Evolutionary conservation across 2,797 vertebrate species (phyloP).

Genomic region (Helicolenus hilgendorfi): DNA sequence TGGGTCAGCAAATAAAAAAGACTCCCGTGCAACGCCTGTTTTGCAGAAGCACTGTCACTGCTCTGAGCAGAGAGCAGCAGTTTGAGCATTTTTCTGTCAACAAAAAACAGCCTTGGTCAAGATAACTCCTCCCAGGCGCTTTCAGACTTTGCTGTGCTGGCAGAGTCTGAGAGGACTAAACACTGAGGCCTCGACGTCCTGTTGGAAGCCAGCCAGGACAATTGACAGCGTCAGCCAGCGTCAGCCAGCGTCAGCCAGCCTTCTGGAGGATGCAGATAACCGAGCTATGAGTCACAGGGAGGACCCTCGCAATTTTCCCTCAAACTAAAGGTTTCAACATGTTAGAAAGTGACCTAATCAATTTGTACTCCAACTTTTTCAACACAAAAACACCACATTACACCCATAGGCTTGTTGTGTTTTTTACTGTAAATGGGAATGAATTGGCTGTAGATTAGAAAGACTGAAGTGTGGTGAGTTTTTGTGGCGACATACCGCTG

Average conservation of each 20-base stretch:
- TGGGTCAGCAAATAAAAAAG: slow-evolving; percentile 27
- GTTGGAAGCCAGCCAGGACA: slow-evolving; percentile 57
- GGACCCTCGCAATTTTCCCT: slow-evolving; percentile 12
- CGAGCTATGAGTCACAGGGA: slow-evolving; percentile 16
- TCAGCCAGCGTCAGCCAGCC: slow-evolving; percentile 2
- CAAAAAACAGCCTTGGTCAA: slow-evolving; percentile 21
- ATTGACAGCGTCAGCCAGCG: not conserved
- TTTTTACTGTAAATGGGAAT: slow-evolving; percentile 2
- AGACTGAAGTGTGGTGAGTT: not conserved
- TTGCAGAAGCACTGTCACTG: slow-evolving; percentile 13
- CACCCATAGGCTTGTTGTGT: not conserved
- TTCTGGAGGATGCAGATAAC: slow-evolving; percentile 76
- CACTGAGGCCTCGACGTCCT: slow-evolving; percentile 56
- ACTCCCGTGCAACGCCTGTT: slow-evolving; percentile 29
- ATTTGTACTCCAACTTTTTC: not conserved
- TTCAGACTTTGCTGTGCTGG: slow-evolving; percentile 46
- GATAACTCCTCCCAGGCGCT: slow-evolving; percentile 38
- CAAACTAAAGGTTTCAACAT: slow-evolving; percentile 9
- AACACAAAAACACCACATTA: not conserved
- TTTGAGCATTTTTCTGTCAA: slow-evolving; percentile 39
- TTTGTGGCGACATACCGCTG: slow-evolving; percentile 91
- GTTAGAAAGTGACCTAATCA: not conserved
- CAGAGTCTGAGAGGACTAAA: slow-evolving; percentile 49
- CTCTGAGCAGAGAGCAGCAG: slow-evolving; percentile 22
- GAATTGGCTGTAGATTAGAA: not conserved